phyloP scores from a whole-genome alignment of 2,797 vertebrate species.

The Capromys pilorides region DNA sequence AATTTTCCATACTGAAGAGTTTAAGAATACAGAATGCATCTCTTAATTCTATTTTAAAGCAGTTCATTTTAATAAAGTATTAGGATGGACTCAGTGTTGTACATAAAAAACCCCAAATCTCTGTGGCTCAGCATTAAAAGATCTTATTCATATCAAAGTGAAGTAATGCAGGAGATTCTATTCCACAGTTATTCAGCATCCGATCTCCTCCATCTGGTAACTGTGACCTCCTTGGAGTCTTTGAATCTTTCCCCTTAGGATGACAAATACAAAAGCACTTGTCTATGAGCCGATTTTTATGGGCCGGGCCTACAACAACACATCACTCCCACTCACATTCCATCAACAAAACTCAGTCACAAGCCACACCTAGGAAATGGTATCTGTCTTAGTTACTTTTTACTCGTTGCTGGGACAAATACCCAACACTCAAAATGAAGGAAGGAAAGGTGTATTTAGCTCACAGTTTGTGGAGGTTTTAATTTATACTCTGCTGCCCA shows the following conservation, averaged over 20 bases:
- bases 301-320: background rate
- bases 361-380: background rate
- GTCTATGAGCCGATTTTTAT: background rate
- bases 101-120: background rate
- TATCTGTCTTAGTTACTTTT: no score
- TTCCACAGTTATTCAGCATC: background rate
- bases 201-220: background rate
- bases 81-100: background rate
- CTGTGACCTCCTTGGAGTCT: conserved; percentile 4
- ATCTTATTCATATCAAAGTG: background rate
- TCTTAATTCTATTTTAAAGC: conserved; percentile 49
- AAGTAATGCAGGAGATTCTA: background rate
- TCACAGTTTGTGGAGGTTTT: no score
- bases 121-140: background rate
- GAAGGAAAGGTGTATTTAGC: no score
- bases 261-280: background rate
- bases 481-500: no score
- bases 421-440: no score
- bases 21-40: conserved; percentile 33
- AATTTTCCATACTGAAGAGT: conserved; percentile 27
- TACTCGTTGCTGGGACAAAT: no score
- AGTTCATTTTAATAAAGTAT: conserved; percentile 29
- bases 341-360: background rate
- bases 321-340: background rate
- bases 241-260: conserved; percentile 1